Base-by-base conservation (phyloP, 2,888 invertebrate species). In the Erebia epiphron region DNA sequence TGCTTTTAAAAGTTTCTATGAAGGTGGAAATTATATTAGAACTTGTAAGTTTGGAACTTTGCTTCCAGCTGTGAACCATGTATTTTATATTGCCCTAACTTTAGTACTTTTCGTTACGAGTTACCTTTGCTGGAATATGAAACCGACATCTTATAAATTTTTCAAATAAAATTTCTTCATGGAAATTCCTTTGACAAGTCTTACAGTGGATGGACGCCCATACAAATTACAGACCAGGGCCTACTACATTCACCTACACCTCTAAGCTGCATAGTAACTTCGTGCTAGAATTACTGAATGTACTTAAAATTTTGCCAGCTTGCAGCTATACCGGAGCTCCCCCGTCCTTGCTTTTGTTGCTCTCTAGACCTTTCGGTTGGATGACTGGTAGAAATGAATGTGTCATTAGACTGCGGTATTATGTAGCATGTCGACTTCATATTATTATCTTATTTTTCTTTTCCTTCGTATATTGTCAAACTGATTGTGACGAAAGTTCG, bases 1-100 rank as follows among this genome's bases (percentile, higher is more conserved):
- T 68, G 26, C 65, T 69, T 60, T 71, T 65, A 62, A 54, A 71
- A 65, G 54, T 68, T 69, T 64, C 21, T 35, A 64, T 21, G 43
- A 66, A 56, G 56, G 56, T 56, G 43, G 56, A 21, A 66, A 56
- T 66, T 21, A 57, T 41, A 66, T 66, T 66, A 66, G 54, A 46
- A 66, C 66, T 56, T 66, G 49, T 46, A 62, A 62, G 46, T 62
- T 62, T 9, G 4, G 21, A 66, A 66, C 56, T 66, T 65, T 65
- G 65, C 41, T 43, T 46, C 18, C 16, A 11, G 52, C n/a, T 21
- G 43, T 57, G 56, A 68, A 54, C 50, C 52, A 61, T 68, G 50
- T 61, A 52, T 68, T 62, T 56, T 56, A 66, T 66, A 35, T 64
- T 13, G 16, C 60, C n/a, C 26, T 10, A 41, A 60, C 60, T 60